Percentiles rank a stretch among this genome's conserved stretches.
Evolutionary conservation across 1,140 invertebrate genomes (phyloP).

Genomic region (Trinorchestia longiramus): DNA sequence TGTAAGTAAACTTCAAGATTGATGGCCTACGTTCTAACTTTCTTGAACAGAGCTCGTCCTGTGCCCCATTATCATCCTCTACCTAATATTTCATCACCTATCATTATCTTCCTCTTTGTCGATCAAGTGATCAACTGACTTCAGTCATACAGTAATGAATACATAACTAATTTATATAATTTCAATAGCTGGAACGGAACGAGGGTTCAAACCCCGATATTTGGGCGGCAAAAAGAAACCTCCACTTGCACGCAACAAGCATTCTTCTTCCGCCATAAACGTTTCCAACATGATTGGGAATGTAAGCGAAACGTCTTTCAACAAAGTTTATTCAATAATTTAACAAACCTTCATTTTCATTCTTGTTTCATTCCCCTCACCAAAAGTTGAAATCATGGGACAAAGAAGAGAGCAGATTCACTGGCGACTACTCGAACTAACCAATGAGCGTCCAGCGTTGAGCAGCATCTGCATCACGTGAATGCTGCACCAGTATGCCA

Average conservation of each 20-base stretch:
- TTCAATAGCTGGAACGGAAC: neutral
- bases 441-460: conserved; percentile 22
- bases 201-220: neutral
- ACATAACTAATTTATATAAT: no score
- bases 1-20: no score
- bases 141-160: no score
- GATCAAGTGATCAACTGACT: no score
- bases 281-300: neutral
- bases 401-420: neutral
- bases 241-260: neutral
- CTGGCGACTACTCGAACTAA: neutral
- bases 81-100: no score
- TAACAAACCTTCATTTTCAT: neutral
- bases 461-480: neutral
- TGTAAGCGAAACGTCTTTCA: neutral
- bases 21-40: no score
- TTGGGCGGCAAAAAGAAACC: neutral
- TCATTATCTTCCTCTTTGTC: no score
- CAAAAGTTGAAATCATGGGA: neutral
- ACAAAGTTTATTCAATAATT: neutral
- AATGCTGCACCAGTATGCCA: conserved; percentile 10
- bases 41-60: no score
- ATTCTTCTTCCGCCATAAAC: neutral
- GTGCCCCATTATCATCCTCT: no score
- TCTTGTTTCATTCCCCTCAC: neutral